A percentile compares a stretch with the other conserved stretches of the same genome.
Conservation (phyloP, 1,140 invertebrate genomes). For the Mylabris phalerata region DNA sequence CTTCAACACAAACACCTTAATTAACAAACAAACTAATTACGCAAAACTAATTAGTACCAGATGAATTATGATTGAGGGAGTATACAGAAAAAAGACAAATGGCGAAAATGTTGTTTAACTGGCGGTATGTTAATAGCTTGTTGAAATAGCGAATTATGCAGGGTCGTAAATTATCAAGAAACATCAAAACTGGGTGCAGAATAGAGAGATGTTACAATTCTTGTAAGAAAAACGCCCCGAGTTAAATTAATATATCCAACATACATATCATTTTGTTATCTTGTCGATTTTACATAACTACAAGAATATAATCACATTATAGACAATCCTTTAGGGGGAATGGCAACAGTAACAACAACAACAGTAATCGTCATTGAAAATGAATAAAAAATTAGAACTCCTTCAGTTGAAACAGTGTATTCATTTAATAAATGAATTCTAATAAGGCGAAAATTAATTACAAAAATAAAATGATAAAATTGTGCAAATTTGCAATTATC, state of each 20-base stretch:
- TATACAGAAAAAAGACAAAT: constrained; percentile 23
- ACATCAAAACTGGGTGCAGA: neutral
- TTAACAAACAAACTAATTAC: constrained; percentile 2
- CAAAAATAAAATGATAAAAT: too few species aligned
- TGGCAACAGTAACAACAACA: too few species aligned
- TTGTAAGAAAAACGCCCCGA: neutral
- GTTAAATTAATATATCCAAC: constrained; percentile 9
- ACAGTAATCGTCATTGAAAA: too few species aligned
- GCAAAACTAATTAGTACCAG: neutral
- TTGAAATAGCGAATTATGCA: constrained; percentile 27
- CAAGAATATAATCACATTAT: too few species aligned
- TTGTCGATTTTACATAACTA: too few species aligned
- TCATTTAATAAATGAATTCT: too few species aligned
- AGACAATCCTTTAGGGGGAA: too few species aligned
- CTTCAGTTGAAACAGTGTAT: too few species aligned
- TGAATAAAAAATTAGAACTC: too few species aligned
- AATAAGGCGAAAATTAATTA: too few species aligned
- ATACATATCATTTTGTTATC: too few species aligned
- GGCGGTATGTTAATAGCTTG: constrained; percentile 24
- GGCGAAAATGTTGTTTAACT: constrained; percentile 13
- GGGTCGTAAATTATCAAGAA: constrained; percentile 18
- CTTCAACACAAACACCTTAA: neutral
- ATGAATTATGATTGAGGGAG: constrained; percentile 19
- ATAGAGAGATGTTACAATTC: constrained; percentile 13
- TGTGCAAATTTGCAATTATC: too few species aligned